These are phyloP conservation scores for Drosophila pachea DNA, from an alignment of 1,140 invertebrate genomes.

Conservation along the genomic window DNA sequence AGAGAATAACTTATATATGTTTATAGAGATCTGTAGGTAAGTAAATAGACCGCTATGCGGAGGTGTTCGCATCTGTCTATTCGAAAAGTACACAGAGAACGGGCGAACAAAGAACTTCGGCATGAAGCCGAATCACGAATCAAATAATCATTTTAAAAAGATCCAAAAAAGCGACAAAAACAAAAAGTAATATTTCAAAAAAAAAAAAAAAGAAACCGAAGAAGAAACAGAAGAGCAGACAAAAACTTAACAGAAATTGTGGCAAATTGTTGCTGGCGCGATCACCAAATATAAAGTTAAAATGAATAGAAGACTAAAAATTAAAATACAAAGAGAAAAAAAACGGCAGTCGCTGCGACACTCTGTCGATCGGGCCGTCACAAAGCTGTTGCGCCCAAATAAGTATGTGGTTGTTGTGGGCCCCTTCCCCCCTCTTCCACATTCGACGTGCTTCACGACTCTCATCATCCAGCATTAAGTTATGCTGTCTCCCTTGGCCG, in stretches of 20 bases:
- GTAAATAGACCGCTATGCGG: too few relatives aligned
- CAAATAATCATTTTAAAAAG: conserved; percentile 24
- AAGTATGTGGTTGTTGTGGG: conserved; percentile 48
- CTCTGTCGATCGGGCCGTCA: conserved; percentile 10
- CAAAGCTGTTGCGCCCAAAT: conserved; percentile 48
- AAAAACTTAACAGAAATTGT: conserved; percentile 22
- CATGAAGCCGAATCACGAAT: conserved; percentile 41
- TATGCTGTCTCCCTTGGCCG: conserved; percentile 31
- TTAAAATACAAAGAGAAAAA: conserved; percentile 4
- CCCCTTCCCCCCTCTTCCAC: neutral
- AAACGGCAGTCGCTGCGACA: neutral
- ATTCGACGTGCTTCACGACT: neutral
- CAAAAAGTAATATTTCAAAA: conserved; percentile 42
- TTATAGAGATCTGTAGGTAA: too few relatives aligned
- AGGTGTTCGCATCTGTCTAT: too few relatives aligned
- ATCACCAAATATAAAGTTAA: conserved; percentile 3
- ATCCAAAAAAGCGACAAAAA: conserved; percentile 25
- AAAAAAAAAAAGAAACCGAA: neutral
- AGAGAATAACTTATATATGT: too few relatives aligned
- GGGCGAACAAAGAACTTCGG: conserved; percentile 26
- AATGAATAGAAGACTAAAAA: neutral
- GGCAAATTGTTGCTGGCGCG: conserved; percentile 40
- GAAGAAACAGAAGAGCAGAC: conserved; percentile 2
- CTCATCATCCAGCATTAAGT: neutral
- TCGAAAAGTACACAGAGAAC: conserved; percentile 29